Evolutionary conservation across 2,888 invertebrate species (phyloP), one percentile per base, ranked within the genome.

Genomic region (Pyrrhia umbra): DNA sequence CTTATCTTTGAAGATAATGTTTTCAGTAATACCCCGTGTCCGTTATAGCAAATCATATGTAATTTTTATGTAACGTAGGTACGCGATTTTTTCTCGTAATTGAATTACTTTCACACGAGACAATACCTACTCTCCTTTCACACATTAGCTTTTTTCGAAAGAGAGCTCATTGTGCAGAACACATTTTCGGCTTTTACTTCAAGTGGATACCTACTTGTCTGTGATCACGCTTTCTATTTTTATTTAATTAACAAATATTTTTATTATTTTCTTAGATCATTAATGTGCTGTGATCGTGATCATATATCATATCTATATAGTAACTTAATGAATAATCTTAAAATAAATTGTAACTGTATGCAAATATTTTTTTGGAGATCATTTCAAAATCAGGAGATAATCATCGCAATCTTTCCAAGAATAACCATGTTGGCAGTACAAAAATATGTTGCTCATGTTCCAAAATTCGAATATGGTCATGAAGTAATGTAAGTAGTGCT

Each of bases 61-160:
- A 60, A 66, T 72, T 64, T 37, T 80, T 69, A 70, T 61, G 55
- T 77, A 75, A 76, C 65, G 4, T n/a, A 18, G 25, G 52, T 54
- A 43, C 16, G 16, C 15, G 50, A 56, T 54, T 40, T 51, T 75
- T 74, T 75, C 73, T 77, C 55, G 59, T 69, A 63, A 59, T 64
- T 77, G 60, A 60, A 74, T 80, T 82, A 83, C 87, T 89, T 90
- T 88, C 87, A 82, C 79, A 77, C 64, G 62, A 75, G 76, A 87
- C 83, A 83, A 85, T 87, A 86, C n/a, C n/a, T n/a, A n/a, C 85
- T 84, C 84, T 84, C 80, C 67, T 83, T 88, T 88, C 85, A 81
- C 86, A 85, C 85, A 83, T 83, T 81, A 83, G 72, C 76, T 82
- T 82, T 80, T 79, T 79, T 75, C 76, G 71, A 68, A 77, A 68